These are phyloP conservation scores for Calephelis virginiensis DNA, from an alignment of 1,140 invertebrate genomes.

Conservation along the genomic window DNA sequence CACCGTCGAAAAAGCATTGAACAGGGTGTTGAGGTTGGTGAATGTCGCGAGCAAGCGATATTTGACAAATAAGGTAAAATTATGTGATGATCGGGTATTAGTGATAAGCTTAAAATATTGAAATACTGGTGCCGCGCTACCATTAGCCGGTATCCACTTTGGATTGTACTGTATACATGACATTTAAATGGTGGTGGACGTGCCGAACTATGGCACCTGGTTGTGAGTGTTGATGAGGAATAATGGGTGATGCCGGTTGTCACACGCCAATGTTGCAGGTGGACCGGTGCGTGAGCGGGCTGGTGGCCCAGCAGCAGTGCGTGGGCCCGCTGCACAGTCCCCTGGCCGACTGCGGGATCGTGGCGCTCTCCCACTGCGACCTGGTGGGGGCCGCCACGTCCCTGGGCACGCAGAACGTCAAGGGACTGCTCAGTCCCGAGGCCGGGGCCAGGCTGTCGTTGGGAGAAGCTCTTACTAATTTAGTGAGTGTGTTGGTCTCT, in stretches of 20 bases:
- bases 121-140: too few species aligned
- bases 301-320: slow-evolving; percentile 98
- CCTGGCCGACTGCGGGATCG: slow-evolving; percentile 95
- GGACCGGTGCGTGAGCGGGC: slow-evolving; percentile 96
- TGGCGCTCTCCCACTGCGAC: slow-evolving; percentile 88
- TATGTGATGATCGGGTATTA: neutral
- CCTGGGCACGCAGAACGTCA: slow-evolving; percentile 98
- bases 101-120: neutral
- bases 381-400: slow-evolving; percentile 92
- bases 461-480: slow-evolving; percentile 95
- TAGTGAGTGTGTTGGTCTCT: slow-evolving; percentile 74
- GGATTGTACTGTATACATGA: too few species aligned
- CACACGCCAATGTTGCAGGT: slow-evolving; percentile 76
- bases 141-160: too few species aligned
- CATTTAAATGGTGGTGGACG: too few species aligned
- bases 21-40: slow-evolving; percentile 91
- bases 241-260: too few species aligned
- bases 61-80: slow-evolving; percentile 88
- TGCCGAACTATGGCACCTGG: too few species aligned
- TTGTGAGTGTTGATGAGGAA: too few species aligned
- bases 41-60: slow-evolving; percentile 97
- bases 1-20: slow-evolving; percentile 83
- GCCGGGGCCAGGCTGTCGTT: slow-evolving; percentile 96
- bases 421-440: slow-evolving; percentile 89
- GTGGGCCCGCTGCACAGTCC: slow-evolving; percentile 97